These are phyloP conservation scores for Ranitomeya variabilis DNA, from an alignment of 2,113 vertebrate genomes.

Conservation along the genomic window DNA sequence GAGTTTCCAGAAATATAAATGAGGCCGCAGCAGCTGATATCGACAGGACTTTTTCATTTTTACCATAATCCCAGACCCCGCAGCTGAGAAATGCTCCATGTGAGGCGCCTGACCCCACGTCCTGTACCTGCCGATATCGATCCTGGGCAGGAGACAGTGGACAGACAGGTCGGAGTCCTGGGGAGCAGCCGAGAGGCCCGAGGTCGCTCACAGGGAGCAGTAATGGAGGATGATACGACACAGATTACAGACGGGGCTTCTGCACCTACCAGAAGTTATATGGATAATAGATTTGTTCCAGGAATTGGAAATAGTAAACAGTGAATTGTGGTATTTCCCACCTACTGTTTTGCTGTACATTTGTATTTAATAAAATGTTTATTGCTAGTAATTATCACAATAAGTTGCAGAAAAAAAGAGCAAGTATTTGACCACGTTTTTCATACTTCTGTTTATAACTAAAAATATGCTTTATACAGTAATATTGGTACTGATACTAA, in stretches of 20 bases:
- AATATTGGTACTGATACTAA: neutral
- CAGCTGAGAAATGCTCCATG: neutral
- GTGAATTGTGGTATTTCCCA: no score
- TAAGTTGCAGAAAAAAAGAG: no score
- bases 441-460: neutral
- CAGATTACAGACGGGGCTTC: no score
- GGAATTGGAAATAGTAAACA: no score
- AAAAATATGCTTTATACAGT: neutral
- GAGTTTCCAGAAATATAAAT: conserved; percentile 16
- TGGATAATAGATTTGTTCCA: no score
- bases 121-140: neutral
- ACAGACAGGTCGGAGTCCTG: neutral
- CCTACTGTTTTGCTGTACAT: no score
- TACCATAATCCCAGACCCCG: neutral
- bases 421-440: no score
- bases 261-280: no score
- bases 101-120: neutral
- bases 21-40: neutral
- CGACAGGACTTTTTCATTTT: neutral
- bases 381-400: no score
- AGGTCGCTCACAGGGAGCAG: neutral
- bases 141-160: neutral
- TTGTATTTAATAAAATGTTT: no score
- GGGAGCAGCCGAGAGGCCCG: neutral
- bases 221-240: no score